Percentiles rank a stretch among this genome's conserved stretches.
Conservation (phyloP, 2,888 invertebrate species). For the Euzophera pinguis region DNA sequence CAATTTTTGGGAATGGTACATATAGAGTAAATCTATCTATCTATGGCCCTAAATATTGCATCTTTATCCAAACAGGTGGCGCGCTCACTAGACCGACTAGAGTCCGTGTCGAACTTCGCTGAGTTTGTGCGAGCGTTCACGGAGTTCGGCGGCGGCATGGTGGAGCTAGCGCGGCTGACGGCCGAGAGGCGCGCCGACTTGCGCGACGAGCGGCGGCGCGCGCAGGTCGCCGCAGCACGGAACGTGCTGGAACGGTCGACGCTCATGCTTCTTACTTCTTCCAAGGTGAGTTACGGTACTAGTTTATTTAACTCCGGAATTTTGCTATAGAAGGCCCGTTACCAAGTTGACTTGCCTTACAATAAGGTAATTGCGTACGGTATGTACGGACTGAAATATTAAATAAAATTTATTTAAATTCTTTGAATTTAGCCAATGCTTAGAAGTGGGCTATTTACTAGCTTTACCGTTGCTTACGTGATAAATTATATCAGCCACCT, state of each 20-base stretch:
- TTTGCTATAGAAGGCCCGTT: no score
- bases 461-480: no score
- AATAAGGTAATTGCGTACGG: no score
- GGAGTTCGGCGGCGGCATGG: conserved; percentile 99
- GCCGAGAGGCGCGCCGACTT: conserved; percentile 90
- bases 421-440: no score
- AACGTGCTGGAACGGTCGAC: conserved; percentile 97
- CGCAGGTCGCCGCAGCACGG: conserved; percentile 97
- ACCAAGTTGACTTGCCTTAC: no score
- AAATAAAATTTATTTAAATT: no score
- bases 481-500: no score
- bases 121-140: conserved; percentile 99
- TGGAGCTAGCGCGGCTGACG: conserved; percentile 96
- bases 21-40: no score
- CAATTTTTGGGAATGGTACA: no score
- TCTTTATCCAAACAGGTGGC: conserved; percentile 80
- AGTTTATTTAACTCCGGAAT: not conserved
- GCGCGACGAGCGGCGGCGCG: conserved; percentile 94
- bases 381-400: no score
- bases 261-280: conserved; percentile 97
- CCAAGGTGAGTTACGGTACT: conserved; percentile 85
- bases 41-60: no score
- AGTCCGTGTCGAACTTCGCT: conserved; percentile 94
- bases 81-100: conserved; percentile 89
- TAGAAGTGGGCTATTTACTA: no score